Conservation (phyloP, 2,888 invertebrate species). For the Ganaspis brasiliensis region DNA sequence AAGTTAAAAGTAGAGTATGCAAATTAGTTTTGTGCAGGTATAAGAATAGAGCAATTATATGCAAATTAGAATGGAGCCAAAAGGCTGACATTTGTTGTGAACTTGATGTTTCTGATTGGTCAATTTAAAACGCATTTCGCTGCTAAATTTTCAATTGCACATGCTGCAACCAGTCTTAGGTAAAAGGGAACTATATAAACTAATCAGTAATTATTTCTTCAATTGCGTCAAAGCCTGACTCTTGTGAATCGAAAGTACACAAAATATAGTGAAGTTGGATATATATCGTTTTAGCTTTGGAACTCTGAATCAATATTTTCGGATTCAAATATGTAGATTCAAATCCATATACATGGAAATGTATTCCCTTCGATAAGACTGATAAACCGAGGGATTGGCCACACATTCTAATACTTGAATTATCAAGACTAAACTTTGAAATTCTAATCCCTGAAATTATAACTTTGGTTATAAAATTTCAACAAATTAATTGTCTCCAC, state of each 20-base stretch:
- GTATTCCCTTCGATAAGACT: slow-evolving; percentile 53
- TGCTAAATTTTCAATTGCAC: not conserved
- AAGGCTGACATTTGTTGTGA: slow-evolving; percentile 8
- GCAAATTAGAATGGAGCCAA: not conserved
- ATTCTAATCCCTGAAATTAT: slow-evolving; percentile 4
- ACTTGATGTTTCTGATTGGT: slow-evolving; percentile 13
- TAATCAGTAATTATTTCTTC: slow-evolving; percentile 33
- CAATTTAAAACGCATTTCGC: not conserved
- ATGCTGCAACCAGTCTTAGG: not conserved
- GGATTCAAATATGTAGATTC: slow-evolving; percentile 55
- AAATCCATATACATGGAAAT: slow-evolving; percentile 53
- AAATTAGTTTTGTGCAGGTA: not conserved
- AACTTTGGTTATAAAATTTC: not conserved
- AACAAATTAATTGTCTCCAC: not conserved
- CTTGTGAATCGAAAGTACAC: slow-evolving; percentile 10
- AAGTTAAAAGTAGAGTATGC: not conserved
- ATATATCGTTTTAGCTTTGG: slow-evolving; percentile 10
- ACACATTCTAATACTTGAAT: slow-evolving; percentile 53
- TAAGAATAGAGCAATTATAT: slow-evolving; percentile 8
- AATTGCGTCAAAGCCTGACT: slow-evolving; percentile 8
- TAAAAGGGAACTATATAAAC: slow-evolving; percentile 14
- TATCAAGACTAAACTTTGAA: slow-evolving; percentile 34
- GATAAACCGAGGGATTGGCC: slow-evolving; percentile 51
- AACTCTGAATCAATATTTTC: slow-evolving; percentile 50
- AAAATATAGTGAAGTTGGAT: slow-evolving; percentile 17